Base-by-base conservation (phyloP, 2,888 invertebrate genomes). In the Torymus texanus region DNA sequence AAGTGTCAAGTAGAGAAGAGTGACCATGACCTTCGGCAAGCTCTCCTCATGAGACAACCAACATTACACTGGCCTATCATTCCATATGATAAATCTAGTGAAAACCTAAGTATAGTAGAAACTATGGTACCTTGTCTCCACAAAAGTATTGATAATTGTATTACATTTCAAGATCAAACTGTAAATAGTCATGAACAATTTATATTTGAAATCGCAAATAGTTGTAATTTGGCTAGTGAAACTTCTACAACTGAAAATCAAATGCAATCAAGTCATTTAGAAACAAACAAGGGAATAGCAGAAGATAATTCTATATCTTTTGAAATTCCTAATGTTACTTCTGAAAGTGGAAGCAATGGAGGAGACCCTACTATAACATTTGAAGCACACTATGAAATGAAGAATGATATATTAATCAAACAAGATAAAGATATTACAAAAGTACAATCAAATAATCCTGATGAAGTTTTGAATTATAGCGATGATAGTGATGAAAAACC, bases 1-100 rank as follows among this genome's bases (percentile, higher is more conserved):
- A 87, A 87, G 79, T 85, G 85, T 68, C 88, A 87, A 75, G 88
- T 88, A 41, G 86, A 89, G 80, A 85, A 83, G 74, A 84, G 88
- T 0, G 88, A 89, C 58, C 81, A 83, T n/a, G 86, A 85, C 61
- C 84, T 89, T 24, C 86, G 88, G 11, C 80, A 85, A 59, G 79
- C 85, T 21, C 61, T 81, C 53, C 51, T 76, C 1, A 51, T 67
- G 84, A 11, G 55, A 16, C 71, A 75, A 56, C 53, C 81, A 24
- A 55, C 76, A 24, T 10, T 29, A 11, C 65, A 76, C 13, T 79
- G 78, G 79, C 56, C 79, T 61, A 50, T 61, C 14, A 53, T 66
- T 24, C 56, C 75, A 62, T 61, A 56, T 50, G 53, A 58, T 3
- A 77, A 77, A 70, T 50, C 77, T 18, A 29, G 16, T 51, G 76